A percentile compares a stretch with the other conserved stretches of the same genome.
Conservation (phyloP, 2,888 invertebrate genomes). For the Copidosoma aretas region DNA sequence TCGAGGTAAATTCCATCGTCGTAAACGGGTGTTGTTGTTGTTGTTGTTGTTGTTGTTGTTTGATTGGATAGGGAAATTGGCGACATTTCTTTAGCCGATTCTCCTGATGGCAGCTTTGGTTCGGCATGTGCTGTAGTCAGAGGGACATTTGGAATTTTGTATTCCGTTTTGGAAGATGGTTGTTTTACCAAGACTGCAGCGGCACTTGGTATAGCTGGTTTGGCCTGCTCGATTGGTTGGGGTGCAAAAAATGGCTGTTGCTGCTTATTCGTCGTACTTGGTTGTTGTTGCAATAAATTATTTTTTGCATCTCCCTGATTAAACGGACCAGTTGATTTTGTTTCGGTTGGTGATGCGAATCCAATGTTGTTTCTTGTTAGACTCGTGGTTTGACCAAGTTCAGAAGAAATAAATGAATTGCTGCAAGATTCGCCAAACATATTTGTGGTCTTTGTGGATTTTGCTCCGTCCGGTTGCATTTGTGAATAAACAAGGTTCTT, state of each 20-base stretch:
- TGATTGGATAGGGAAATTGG: constrained; percentile 39
- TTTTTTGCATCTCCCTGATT: constrained; percentile 28
- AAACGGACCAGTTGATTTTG: constrained; percentile 22
- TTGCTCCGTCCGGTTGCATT: constrained; percentile 8
- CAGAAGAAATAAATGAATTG: constrained; percentile 27
- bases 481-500: neutral
- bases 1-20: constrained; percentile 53
- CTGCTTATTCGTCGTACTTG: constrained; percentile 2
- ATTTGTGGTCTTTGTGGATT: constrained; percentile 8
- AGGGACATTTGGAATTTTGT: constrained; percentile 14
- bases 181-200: too few species aligned
- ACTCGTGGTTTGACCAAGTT: neutral
- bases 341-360: constrained; percentile 12
- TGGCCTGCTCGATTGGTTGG: constrained; percentile 16
- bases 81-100: constrained; percentile 33
- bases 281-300: constrained; percentile 24
- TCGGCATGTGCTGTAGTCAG: constrained; percentile 26
- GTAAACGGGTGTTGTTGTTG: constrained; percentile 29
- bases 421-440: constrained; percentile 43
- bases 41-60: too few species aligned
- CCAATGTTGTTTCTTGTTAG: too few species aligned
- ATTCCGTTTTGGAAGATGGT: constrained; percentile 10
- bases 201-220: constrained; percentile 37
- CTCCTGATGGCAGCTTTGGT: constrained; percentile 28
- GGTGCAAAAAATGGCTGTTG: constrained; percentile 17